Percentiles rank a stretch among this genome's conserved stretches.
These are phyloP conservation scores for Myotis findleyi DNA, from an alignment of 2,797 vertebrate genomes.

Conservation along the genomic window DNA sequence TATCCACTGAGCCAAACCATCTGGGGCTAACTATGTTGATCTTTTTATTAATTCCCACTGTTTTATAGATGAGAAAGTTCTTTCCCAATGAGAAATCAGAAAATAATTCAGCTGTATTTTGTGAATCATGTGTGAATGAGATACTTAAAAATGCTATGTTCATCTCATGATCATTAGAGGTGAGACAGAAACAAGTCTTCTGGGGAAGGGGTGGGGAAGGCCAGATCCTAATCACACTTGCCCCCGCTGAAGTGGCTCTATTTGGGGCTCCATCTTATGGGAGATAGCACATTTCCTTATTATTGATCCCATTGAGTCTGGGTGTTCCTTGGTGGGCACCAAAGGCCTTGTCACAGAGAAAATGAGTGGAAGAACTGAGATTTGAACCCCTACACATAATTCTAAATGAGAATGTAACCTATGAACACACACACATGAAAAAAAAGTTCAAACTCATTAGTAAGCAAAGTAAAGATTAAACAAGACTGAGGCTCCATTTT, in stretches of 20 bases:
- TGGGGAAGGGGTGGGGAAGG: neutral
- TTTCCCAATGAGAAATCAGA: constrained; percentile 21
- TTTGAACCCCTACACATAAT: neutral
- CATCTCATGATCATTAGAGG: neutral
- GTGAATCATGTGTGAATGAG: neutral
- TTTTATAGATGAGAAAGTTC: neutral
- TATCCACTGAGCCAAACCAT: too few species aligned
- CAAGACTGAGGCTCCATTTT: neutral
- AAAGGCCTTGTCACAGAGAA: neutral
- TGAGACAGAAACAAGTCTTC: neutral
- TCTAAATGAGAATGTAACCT: neutral
- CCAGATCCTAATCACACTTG: neutral
- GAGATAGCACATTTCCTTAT: neutral
- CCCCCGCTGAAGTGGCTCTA: neutral
- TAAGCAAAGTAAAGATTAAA: constrained; percentile 14
- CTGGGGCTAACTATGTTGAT: neutral
- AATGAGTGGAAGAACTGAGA: neutral
- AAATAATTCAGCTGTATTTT: constrained; percentile 31
- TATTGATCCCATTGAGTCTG: neutral
- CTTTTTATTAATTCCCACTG: neutral
- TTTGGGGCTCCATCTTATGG: neutral
- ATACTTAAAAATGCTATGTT: neutral
- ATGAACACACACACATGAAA: neutral
- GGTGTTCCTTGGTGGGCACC: neutral
- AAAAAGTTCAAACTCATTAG: neutral